These are phyloP conservation scores for Aselliscus stoliczkanus DNA, from an alignment of 2,797 vertebrate genomes.

Conservation along the genomic window DNA sequence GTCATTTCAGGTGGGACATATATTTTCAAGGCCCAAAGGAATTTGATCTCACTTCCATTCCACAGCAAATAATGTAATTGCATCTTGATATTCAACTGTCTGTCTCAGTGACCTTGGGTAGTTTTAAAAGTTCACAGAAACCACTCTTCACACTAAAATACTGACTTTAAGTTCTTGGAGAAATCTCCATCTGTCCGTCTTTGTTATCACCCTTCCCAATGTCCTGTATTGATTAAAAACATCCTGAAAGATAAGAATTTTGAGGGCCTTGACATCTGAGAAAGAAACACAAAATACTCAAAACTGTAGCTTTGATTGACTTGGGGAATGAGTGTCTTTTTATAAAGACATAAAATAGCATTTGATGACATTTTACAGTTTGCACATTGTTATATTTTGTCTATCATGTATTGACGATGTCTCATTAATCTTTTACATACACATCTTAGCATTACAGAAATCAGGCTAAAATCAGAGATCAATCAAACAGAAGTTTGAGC, in stretches of 20 bases:
- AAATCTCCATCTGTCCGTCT: not conserved
- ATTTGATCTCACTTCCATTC: slow-evolving; percentile 35
- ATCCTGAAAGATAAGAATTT: not conserved
- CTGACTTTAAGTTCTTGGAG: not conserved
- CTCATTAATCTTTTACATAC: not conserved
- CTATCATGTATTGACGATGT: not conserved
- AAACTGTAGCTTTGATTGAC: not conserved
- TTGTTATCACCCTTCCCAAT: not conserved
- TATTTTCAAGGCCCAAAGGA: slow-evolving; percentile 31
- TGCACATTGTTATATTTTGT: not conserved
- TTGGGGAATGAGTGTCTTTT: not conserved
- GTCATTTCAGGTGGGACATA: not conserved
- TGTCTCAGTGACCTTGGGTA: slow-evolving; percentile 14
- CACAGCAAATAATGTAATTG: not conserved
- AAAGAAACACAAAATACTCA: not conserved
- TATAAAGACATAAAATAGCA: not conserved
- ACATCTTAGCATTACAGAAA: not conserved
- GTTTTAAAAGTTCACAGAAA: slow-evolving; percentile 6
- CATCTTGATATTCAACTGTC: not conserved
- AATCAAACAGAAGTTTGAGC: not conserved
- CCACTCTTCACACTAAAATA: not conserved
- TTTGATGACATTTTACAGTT: not conserved
- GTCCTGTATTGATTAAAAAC: not conserved
- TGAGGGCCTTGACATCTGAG: not conserved
- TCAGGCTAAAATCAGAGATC: slow-evolving; percentile 26